Percentiles rank a stretch among this genome's conserved stretches.
These are phyloP conservation scores for Calliscelio sp. DNA, from an alignment of 2,888 invertebrate species.

Conservation along the genomic window DNA sequence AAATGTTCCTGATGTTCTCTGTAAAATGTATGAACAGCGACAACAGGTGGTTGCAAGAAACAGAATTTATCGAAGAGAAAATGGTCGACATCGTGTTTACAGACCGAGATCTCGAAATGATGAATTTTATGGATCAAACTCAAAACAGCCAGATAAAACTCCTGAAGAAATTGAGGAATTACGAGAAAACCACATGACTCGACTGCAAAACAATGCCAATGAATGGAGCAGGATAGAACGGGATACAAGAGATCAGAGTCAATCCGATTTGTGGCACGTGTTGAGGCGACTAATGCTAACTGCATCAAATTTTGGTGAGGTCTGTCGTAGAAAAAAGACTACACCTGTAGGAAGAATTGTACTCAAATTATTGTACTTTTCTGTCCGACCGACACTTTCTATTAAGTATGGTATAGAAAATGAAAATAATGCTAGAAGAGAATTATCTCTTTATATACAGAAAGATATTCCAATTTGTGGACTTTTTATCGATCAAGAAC, in stretches of 20 bases:
- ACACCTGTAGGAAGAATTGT: conserved; percentile 51
- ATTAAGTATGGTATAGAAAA: conserved; percentile 57
- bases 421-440: conserved; percentile 44
- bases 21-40: neutral
- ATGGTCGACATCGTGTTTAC: neutral
- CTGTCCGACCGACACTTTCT: neutral
- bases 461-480: conserved; percentile 37
- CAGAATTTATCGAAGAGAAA: conserved; percentile 2
- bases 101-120: conserved; percentile 4
- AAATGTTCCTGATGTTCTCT: neutral
- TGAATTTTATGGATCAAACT: conserved; percentile 3
- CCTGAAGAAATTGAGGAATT: conserved; percentile 12
- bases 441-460: conserved; percentile 10
- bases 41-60: neutral
- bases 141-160: conserved; percentile 34
- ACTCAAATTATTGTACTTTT: conserved; percentile 51
- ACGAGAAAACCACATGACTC: conserved; percentile 16
- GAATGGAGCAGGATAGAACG: conserved; percentile 45
- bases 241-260: conserved; percentile 45
- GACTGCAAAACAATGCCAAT: conserved; percentile 20
- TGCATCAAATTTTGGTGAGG: conserved; percentile 57
- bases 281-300: conserved; percentile 53
- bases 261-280: too few species aligned
- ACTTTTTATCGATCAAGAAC: conserved; percentile 43
- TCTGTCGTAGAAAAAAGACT: conserved; percentile 42